Evolutionary conservation across 2,888 invertebrate genomes (phyloP).

Genomic region (Anarsia innoxiella): DNA sequence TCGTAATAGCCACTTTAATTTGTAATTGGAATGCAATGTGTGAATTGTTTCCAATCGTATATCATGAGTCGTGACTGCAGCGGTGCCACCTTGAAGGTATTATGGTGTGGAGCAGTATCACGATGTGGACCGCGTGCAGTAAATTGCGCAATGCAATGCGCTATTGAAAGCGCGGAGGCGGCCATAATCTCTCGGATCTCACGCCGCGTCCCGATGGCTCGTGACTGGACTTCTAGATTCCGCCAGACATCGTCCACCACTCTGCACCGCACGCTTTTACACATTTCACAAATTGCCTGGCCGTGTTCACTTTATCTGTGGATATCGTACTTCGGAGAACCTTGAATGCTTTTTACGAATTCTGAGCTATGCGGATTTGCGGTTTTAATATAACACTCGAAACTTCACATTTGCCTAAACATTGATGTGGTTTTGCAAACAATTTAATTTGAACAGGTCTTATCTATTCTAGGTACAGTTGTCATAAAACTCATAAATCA

Average conservation of each 20-base stretch:
- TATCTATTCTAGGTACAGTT: no score
- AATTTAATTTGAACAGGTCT: no score
- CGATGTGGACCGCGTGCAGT: conserved; percentile 49
- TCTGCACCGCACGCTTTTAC: conserved; percentile 14
- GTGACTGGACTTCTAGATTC: conserved; percentile 50
- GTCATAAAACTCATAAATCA: conserved; percentile 1
- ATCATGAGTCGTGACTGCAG: conserved; percentile 47
- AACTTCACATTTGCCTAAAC: no score
- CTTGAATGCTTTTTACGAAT: no score
- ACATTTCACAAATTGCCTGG: conserved; percentile 9
- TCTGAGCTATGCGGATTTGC: no score
- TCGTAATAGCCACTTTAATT: no score
- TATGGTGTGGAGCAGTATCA: conserved; percentile 46
- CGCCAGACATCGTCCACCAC: conserved; percentile 22
- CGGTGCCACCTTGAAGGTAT: conserved; percentile 49
- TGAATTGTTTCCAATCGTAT: conserved; percentile 13
- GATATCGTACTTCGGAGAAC: no score
- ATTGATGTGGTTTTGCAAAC: no score
- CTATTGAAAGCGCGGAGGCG: conserved; percentile 50
- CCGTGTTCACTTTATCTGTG: neutral
- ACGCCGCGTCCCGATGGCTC: conserved; percentile 46
- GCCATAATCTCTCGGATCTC: conserved; percentile 54
- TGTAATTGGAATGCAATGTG: neutral
- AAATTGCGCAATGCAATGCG: conserved; percentile 59
- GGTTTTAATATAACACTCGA: no score